These are phyloP conservation scores for Gisinianus flammeolus DNA, from an alignment of 2,888 invertebrate species.

Conservation along the genomic window DNA sequence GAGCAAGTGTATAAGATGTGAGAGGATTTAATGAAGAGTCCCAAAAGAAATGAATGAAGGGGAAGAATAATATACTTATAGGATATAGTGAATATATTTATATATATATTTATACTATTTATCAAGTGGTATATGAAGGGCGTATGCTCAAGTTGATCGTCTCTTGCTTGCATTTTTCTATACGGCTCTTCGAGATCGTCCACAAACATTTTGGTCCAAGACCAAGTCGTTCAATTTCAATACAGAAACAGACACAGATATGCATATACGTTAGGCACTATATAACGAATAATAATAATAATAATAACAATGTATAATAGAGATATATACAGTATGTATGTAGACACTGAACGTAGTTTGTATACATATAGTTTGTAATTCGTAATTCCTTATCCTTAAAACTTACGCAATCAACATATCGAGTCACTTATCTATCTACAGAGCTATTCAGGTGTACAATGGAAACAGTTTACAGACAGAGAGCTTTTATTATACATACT, in stretches of 20 bases:
- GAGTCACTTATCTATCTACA: not conserved
- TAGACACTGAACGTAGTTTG: not conserved
- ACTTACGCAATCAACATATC: not conserved
- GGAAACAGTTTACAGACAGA: not conserved
- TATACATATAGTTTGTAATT: not conserved
- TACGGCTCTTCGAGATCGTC: not conserved
- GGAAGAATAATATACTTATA: not conserved
- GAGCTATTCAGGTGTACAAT: not conserved
- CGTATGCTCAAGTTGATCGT: conserved; percentile 11
- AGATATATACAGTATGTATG: not conserved
- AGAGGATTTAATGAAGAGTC: not conserved
- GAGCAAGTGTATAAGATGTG: not conserved
- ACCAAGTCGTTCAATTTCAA: not conserved
- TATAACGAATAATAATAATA: too few species aligned
- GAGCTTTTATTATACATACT: too few species aligned
- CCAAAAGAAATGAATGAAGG: not conserved
- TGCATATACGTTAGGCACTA: too few species aligned
- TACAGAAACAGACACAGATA: too few species aligned
- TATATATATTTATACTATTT: not conserved
- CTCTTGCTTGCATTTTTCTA: not conserved
- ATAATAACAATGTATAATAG: not conserved
- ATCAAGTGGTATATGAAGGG: not conserved
- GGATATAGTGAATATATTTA: not conserved
- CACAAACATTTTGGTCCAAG: not conserved
- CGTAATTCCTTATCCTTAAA: not conserved